Percentiles rank a stretch among this genome's conserved stretches.
Evolutionary conservation across 1,140 invertebrate species (phyloP).

Genomic region (Drosophila melanogaster): Release_6_plus_ISO1_MT NT_033779.5:12473001-12473500

Average conservation of each 20-base stretch:
- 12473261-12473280: slow-evolving; percentile 70
- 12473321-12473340: slow-evolving; percentile 9
- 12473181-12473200: slow-evolving; percentile 43
- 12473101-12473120: slow-evolving; percentile 1
- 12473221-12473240: slow-evolving; percentile 8
- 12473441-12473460: slow-evolving; percentile 18
- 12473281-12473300: slow-evolving; percentile 28
- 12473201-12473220: slow-evolving; percentile 65
- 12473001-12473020: no score
- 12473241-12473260: slow-evolving; percentile 37
- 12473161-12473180: slow-evolving; percentile 30
- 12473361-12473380: slow-evolving; percentile 49
- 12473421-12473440: slow-evolving; percentile 38
- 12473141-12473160: slow-evolving; percentile 37
- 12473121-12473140: slow-evolving; percentile 2
- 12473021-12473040: no score
- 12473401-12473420: slow-evolving; percentile 27
- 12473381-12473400: slow-evolving; percentile 63
- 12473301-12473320: slow-evolving; percentile 23
- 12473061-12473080: not conserved
- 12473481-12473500: slow-evolving; percentile 23
- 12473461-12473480: slow-evolving; percentile 53
- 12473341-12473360: slow-evolving; percentile 59
- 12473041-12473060: no score
- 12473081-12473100: not conserved